Evolutionary conservation across 2,113 vertebrate genomes (phyloP), one percentile per base, ranked within the genome.

Genomic region (Pelusios castaneus): DNA sequence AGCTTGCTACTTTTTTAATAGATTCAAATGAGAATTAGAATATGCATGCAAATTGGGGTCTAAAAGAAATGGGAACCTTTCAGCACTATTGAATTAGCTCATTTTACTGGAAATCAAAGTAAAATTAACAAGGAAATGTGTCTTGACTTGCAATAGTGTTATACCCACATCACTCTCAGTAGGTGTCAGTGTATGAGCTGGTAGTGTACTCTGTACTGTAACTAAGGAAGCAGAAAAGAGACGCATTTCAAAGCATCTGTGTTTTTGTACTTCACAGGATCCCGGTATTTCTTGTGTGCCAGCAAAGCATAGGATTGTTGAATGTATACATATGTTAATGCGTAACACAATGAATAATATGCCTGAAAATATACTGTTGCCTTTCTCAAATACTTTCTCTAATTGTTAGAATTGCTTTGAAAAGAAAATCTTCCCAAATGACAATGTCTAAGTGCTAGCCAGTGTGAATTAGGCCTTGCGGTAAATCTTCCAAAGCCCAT

Each of bases 171-270:
- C 38, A 49, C 78, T 58, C 63, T 84, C 94, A 80, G 92, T 96
- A 97, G 95, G 51, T 97, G 97, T 98, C 97, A 97, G 95, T 91
- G 89, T 96, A 4, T 41, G 96, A 96, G 82, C 90, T 98, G 91
- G 41, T 21, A 89, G 81, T 43, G 70, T 43, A 84, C 83, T 87
- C 89, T n/a, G 22, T 8, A 52, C 80, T 10, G 16, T 55, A 87
- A 77, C 84, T 77, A 76, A 38, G 63, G 58, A 93, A 60, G 55
- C 51, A 81, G 80, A 89, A 34, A 89, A n/a, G 9, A 54, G 8
- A 51, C 1, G 10, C 3, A 45, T 85, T 89, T 86, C 54, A 88
- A 96, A 88, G 7, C 38, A 93, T 22, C 2, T 9, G 2, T 27
- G 2, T 67, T 49, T 58, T 0, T 78, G 67, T 25, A 81, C 17